These are phyloP conservation scores for Magallana nippona DNA, from an alignment of 2,888 invertebrate genomes.

Conservation along the genomic window DNA sequence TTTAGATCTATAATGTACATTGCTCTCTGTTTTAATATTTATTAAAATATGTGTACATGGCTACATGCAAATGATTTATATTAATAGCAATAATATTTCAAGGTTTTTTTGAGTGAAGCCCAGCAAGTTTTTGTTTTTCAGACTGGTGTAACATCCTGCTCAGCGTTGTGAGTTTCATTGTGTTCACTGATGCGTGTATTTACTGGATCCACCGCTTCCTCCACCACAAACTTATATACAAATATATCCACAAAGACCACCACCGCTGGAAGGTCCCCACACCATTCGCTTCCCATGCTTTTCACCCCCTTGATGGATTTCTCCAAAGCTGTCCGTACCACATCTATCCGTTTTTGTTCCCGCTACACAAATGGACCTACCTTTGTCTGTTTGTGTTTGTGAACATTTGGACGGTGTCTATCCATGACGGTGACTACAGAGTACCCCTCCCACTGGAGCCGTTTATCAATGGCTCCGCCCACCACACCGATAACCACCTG, in stretches of 20 bases:
- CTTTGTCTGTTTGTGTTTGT: constrained; percentile 80
- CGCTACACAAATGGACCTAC: constrained; percentile 81
- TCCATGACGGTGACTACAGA: constrained; percentile 81
- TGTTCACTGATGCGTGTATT: constrained; percentile 81
- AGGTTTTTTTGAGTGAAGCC: no score
- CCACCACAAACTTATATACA: constrained; percentile 79
- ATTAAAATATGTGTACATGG: no score
- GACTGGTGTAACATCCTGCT: constrained; percentile 72
- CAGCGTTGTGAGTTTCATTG: constrained; percentile 78
- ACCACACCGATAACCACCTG: constrained; percentile 81
- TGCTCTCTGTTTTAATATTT: no score
- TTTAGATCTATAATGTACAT: no score
- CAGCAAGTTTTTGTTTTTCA: constrained; percentile 54
- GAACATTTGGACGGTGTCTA: constrained; percentile 82
- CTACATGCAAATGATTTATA: no score
- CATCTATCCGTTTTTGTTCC: constrained; percentile 81
- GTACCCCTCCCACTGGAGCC: constrained; percentile 78
- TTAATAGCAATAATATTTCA: no score
- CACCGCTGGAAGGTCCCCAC: constrained; percentile 81
- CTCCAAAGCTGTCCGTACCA: constrained; percentile 81
- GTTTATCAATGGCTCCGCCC: constrained; percentile 81
- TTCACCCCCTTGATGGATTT: constrained; percentile 81
- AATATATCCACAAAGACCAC: constrained; percentile 80
- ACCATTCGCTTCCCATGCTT: constrained; percentile 81
- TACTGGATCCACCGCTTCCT: constrained; percentile 82